These are phyloP conservation scores for Neoaliturus tenellus DNA, from an alignment of 2,888 invertebrate species.

Conservation along the genomic window DNA sequence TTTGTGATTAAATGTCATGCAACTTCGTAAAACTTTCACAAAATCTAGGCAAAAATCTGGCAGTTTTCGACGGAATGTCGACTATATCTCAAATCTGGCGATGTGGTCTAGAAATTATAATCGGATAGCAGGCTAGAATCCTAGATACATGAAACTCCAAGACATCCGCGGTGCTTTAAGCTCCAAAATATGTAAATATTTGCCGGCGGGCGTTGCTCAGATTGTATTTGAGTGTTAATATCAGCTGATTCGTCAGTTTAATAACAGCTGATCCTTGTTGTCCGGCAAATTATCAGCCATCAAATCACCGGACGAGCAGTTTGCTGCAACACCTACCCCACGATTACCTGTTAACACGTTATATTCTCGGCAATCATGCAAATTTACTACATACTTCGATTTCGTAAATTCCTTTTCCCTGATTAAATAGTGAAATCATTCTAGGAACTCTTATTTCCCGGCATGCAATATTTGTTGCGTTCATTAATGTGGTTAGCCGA, in stretches of 20 bases:
- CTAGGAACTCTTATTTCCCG: background rate
- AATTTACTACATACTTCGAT: background rate
- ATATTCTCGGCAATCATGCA: conserved; percentile 9
- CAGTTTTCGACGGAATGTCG: too few relatives aligned
- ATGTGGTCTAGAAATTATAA: background rate
- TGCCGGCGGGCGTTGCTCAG: background rate
- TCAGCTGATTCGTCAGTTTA: background rate
- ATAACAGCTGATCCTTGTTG: conserved; percentile 17
- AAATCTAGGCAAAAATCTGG: too few relatives aligned
- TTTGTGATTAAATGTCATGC: too few relatives aligned
- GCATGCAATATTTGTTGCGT: background rate
- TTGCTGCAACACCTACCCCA: background rate
- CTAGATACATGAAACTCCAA: background rate
- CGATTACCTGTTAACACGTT: background rate
- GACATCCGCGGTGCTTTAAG: background rate
- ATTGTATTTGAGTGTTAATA: conserved; percentile 20
- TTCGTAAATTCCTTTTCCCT: conserved; percentile 30
- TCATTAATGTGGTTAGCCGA: background rate
- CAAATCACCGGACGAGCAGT: conserved; percentile 6
- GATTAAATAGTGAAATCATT: conserved; percentile 8
- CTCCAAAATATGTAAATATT: conserved; percentile 8
- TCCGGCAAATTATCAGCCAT: background rate
- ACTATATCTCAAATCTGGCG: background rate
- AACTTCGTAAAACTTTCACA: too few relatives aligned
- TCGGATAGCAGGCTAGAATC: background rate